phyloP scores from a whole-genome alignment of 2,888 invertebrate species.

The Steinernema carpocapsae region DNA sequence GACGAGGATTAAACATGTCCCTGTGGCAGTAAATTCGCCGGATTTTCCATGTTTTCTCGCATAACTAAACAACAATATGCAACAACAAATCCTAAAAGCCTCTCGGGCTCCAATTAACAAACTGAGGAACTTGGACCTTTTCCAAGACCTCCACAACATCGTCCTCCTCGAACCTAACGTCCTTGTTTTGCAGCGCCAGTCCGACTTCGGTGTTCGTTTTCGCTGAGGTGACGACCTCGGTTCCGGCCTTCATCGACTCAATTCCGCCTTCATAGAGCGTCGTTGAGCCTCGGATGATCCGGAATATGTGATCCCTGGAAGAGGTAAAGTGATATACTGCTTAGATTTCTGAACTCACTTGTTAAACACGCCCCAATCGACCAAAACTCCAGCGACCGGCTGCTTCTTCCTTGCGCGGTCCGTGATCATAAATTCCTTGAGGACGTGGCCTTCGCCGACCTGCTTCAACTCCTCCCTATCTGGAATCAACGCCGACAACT shows the following conservation, averaged over 20 bases:
- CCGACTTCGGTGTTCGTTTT: constrained; percentile 40
- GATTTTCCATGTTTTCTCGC: no score
- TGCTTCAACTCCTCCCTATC: constrained; percentile 79
- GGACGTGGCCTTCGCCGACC: constrained; percentile 74
- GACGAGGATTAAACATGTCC: no score
- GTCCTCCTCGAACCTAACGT: constrained; percentile 73
- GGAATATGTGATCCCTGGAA: constrained; percentile 51
- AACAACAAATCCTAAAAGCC: constrained; percentile 54
- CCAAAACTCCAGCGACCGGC: constrained; percentile 64
- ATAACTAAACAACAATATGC: no score
- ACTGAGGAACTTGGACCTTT: constrained; percentile 76
- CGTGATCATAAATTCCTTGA: constrained; percentile 73
- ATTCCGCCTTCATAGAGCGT: constrained; percentile 60
- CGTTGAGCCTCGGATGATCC: constrained; percentile 48
- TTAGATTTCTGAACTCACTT: constrained; percentile 47
- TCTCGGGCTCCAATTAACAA: constrained; percentile 74
- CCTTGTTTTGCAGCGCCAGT: constrained; percentile 26
- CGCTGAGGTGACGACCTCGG: constrained; percentile 50
- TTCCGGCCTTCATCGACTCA: constrained; percentile 63
- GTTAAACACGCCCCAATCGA: constrained; percentile 66
- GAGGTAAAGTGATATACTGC: background rate
- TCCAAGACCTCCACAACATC: constrained; percentile 81
- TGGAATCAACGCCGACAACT: constrained; percentile 80
- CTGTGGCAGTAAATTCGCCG: no score
- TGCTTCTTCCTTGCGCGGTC: constrained; percentile 79